Evolutionary conservation across 2,888 invertebrate species (phyloP).

Genomic region (Nesidiocoris tenuis): DNA sequence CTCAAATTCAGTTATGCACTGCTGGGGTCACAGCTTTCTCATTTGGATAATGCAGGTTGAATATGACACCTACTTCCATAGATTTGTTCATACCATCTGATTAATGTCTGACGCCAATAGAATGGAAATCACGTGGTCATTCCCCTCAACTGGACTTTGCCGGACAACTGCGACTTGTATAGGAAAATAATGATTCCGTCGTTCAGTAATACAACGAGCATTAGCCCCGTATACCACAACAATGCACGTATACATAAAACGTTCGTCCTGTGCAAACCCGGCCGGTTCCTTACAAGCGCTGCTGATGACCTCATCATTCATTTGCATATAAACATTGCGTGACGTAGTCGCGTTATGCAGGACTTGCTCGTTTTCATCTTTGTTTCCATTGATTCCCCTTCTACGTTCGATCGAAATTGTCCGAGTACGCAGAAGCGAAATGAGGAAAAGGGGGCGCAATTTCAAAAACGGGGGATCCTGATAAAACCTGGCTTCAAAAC

Average conservation of each 20-base stretch:
- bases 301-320: not conserved
- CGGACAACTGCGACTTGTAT: not conserved
- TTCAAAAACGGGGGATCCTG: too few species aligned
- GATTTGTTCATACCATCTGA: too few species aligned
- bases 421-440: too few species aligned
- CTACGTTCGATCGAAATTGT: not conserved
- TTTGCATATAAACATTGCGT: not conserved
- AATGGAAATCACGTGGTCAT: too few species aligned
- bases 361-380: not conserved
- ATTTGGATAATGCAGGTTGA: too few species aligned
- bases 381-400: not conserved
- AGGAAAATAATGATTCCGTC: not conserved
- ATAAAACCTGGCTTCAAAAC: too few species aligned
- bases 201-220: not conserved
- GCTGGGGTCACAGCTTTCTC: too few species aligned
- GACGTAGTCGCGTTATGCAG: not conserved
- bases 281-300: not conserved
- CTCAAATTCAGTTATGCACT: too few species aligned
- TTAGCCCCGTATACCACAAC: not conserved
- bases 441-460: too few species aligned
- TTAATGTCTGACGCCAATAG: too few species aligned
- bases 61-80: too few species aligned
- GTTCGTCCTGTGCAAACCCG: not conserved
- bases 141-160: not conserved
- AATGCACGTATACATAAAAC: not conserved